Base-by-base conservation (phyloP, 2,113 vertebrate genomes). In the Malurus melanocephalus region DNA sequence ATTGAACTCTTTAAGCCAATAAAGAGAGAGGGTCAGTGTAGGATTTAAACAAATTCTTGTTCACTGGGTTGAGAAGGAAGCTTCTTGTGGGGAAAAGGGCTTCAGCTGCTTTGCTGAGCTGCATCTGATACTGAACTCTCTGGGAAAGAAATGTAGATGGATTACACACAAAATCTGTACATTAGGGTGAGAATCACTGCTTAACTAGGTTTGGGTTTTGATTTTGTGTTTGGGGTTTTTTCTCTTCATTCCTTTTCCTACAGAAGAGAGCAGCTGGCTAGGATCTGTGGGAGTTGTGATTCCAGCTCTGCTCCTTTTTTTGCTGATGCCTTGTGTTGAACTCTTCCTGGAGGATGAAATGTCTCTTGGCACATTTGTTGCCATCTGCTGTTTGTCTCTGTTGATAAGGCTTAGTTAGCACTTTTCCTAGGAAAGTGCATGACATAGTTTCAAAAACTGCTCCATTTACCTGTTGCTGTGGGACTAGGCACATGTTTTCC, bases 341-440 rank as follows among this genome's bases (percentile, higher is more conserved):
- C 90, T 91, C 82, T 88, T 94, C 76, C 93, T 91, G 83, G 80
- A 92, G 77, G 74, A 90, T 93, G 88, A 84, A 91, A 91, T 90
- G 77, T 91, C 88, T 94, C 88, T 91, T 93, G 90, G 92, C 93
- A 65, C 81, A 80, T 89, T 90, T 65, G 77, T 95, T 95, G 88
- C 95, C 94, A 93, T 92, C 93, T 95, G 94, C 92, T 93, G 94
- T 94, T 95, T 94, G 89, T 81, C 84, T 86, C 85, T 65, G 85
- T 83, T 86, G 88, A 80, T 80, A 88, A 93, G 77, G 60, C 89
- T 96, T 92, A 91, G 75, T 90, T 94, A 93, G 88, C 93, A 80
- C 79, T 92, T 94, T 69, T 74, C 48, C 62, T 71, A 64, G 74
- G 75, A 88, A 87, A 92, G 85, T 78, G 57, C 64, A 80, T 90